A percentile compares a stretch with the other conserved stretches of the same genome.
Evolutionary conservation across 2,797 vertebrate species (phyloP).

Genomic region (Loris lydekkerianus): DNA sequence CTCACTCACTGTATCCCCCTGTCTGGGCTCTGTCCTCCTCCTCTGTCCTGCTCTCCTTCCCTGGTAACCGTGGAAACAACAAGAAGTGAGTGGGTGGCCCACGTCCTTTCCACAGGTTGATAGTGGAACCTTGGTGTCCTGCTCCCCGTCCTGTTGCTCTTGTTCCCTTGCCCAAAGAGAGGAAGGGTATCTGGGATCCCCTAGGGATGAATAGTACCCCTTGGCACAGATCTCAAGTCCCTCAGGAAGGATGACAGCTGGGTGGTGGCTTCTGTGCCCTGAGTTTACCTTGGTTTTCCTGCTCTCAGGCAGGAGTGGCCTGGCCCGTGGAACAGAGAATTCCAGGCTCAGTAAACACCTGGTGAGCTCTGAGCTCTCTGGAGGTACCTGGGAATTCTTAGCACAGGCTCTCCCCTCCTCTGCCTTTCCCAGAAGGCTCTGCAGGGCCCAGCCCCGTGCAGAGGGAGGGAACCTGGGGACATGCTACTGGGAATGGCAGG

Average conservation of each 20-base stretch:
- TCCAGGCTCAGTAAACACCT: slow-evolving; percentile 34
- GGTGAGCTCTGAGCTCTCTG: neutral
- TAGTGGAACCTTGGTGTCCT: neutral
- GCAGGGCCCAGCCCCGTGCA: neutral
- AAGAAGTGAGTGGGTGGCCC: neutral
- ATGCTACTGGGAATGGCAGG: neutral
- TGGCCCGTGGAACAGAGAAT: neutral
- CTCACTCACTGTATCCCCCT: neutral
- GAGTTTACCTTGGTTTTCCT: slow-evolving; percentile 81
- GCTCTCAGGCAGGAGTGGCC: slow-evolving; percentile 40
- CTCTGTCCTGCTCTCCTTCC: neutral
- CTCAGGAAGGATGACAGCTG: slow-evolving; percentile 28
- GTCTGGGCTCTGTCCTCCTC: neutral
- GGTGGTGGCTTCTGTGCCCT: slow-evolving; percentile 40
- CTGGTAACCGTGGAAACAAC: neutral
- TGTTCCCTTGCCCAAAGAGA: no score
- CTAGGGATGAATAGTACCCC: neutral
- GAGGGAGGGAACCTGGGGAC: neutral
- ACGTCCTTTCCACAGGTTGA: neutral
- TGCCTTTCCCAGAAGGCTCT: neutral
- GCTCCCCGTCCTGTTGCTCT: neutral
- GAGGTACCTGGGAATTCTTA: neutral
- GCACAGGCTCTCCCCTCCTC: neutral
- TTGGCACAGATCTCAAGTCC: neutral
- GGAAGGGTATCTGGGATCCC: neutral